phyloP scores from a whole-genome alignment of 1,140 invertebrate genomes.

The Patella vulgata region DNA sequence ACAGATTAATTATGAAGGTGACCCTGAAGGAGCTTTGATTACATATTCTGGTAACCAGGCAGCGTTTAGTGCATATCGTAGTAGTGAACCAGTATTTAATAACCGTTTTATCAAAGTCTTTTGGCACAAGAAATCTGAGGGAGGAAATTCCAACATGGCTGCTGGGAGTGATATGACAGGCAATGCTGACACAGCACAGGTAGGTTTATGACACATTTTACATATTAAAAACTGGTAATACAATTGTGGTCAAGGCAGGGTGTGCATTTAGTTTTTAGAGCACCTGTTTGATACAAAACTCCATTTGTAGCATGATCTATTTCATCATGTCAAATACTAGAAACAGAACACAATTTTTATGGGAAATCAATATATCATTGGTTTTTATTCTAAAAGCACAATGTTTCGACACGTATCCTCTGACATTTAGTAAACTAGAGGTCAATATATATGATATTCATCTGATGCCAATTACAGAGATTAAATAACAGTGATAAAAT shows the following conservation, averaged over 20 bases:
- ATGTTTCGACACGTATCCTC: too few species aligned
- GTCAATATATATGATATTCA: too few species aligned
- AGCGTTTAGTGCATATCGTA: slow-evolving; percentile 91
- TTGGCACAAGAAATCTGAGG: slow-evolving; percentile 69
- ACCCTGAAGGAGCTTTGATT: slow-evolving; percentile 91
- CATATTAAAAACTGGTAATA: neutral
- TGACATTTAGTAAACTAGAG: too few species aligned
- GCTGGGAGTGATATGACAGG: neutral
- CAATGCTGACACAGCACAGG: neutral
- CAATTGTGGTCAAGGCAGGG: slow-evolving; percentile 1
- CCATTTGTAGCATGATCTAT: too few species aligned
- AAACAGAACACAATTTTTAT: too few species aligned
- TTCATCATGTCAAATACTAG: too few species aligned
- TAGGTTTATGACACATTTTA: too few species aligned
- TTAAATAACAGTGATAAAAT: too few species aligned
- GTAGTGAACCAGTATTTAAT: slow-evolving; percentile 94
- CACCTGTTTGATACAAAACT: too few species aligned
- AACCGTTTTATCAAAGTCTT: slow-evolving; percentile 82
- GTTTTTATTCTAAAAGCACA: too few species aligned
- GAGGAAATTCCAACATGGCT: neutral
- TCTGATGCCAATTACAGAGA: too few species aligned
- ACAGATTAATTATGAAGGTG: slow-evolving; percentile 85
- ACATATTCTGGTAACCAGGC: slow-evolving; percentile 89
- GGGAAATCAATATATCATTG: too few species aligned
- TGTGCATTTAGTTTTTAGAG: neutral